phyloP scores from a whole-genome alignment of 2,113 vertebrate species.

The Origma solitaria region DNA sequence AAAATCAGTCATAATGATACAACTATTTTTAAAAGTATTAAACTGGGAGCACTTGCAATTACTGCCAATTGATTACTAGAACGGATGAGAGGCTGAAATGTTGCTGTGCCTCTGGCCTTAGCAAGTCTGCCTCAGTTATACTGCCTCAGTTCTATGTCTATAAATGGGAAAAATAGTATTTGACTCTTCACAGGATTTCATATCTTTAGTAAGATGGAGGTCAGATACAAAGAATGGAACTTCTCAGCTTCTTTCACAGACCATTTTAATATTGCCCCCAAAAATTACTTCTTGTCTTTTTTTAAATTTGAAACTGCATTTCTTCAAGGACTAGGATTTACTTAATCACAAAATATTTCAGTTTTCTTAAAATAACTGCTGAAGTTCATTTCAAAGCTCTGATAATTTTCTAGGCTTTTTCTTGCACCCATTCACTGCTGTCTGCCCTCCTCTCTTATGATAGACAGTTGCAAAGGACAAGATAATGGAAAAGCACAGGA shows the following conservation, averaged over 20 bases:
- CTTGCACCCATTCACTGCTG: neutral
- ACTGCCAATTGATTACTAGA: neutral
- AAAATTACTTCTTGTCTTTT: neutral
- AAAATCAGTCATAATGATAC: neutral
- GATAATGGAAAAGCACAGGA: slow-evolving; percentile 46
- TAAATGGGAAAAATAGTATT: neutral
- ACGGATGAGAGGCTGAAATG: neutral
- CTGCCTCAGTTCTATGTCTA: neutral
- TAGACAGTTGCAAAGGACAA: neutral
- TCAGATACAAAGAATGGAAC: neutral
- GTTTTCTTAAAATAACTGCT: neutral
- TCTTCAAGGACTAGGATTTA: neutral
- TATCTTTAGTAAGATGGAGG: neutral
- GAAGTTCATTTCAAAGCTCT: neutral
- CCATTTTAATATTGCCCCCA: neutral
- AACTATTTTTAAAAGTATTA: neutral
- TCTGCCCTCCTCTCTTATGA: neutral
- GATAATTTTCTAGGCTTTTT: neutral
- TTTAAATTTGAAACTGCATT: neutral
- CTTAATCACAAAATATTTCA: neutral
- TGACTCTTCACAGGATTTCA: neutral
- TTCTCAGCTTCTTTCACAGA: neutral
- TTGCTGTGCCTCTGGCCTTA: neutral
- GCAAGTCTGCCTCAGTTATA: neutral
- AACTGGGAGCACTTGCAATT: neutral